Conservation (phyloP, 2,797 vertebrate genomes). For the Rhinoraja longicauda region DNA sequence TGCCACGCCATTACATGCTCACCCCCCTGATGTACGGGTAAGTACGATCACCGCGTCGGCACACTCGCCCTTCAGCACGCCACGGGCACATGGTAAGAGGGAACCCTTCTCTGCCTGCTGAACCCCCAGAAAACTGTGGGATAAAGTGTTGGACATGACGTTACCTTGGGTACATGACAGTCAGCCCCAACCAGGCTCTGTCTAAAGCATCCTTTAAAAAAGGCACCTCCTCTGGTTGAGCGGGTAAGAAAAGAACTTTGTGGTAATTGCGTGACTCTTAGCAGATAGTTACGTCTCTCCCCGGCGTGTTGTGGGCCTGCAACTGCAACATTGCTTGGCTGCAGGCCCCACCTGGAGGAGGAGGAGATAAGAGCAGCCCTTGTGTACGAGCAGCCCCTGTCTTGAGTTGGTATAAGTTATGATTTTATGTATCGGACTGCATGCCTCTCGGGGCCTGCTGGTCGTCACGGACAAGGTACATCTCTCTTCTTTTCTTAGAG, state of each 20-base stretch:
- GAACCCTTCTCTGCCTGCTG: constrained; percentile 72
- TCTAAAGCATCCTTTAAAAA: constrained; percentile 59
- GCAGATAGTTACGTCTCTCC: constrained; percentile 53
- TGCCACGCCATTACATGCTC: constrained; percentile 11
- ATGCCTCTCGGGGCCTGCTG: constrained; percentile 61
- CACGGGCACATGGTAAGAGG: constrained; percentile 80
- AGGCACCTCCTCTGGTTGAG: constrained; percentile 54
- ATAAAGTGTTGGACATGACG: constrained; percentile 91
- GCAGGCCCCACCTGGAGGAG: constrained; percentile 18
- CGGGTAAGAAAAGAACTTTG: constrained; percentile 64
- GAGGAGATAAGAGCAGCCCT: constrained; percentile 49
- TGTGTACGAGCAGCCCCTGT: constrained; percentile 51
- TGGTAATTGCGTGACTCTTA: constrained; percentile 55
- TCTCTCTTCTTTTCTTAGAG: constrained; percentile 61
- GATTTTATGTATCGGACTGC: constrained; percentile 59
- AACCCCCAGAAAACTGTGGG: constrained; percentile 94
- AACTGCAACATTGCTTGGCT: constrained; percentile 31
- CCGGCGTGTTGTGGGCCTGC: constrained; percentile 48
- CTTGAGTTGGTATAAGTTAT: constrained; percentile 54
- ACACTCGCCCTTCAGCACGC: constrained; percentile 52
- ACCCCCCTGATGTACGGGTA: constrained; percentile 4
- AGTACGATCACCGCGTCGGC: constrained; percentile 40
- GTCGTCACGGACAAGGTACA: constrained; percentile 63
- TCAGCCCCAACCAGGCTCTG: constrained; percentile 95
- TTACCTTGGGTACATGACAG: constrained; percentile 99